Base-by-base conservation (phyloP, 2,113 vertebrate species). In the Ageneiosus marmoratus region DNA sequence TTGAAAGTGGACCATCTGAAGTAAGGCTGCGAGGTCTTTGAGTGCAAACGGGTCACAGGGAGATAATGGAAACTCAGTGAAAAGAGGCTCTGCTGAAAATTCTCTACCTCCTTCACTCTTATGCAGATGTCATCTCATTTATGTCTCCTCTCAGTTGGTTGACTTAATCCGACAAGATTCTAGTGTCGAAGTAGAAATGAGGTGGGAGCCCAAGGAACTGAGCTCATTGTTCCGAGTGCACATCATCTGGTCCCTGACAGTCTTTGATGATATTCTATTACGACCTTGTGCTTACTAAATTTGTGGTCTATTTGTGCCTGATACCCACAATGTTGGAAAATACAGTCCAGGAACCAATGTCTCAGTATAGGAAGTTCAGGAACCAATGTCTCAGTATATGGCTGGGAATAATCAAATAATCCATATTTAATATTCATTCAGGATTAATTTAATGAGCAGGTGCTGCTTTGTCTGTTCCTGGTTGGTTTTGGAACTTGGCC, bases 181-280 rank as follows among this genome's bases (percentile, higher is more conserved):
- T 20, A 86, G 86, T 82, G 88, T 77, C n/a, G 62, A 79, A 48
- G 73, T 41, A 65, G 76, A 58, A 84, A 87, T 72, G 78, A 84
- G 63, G 88, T 88, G 89, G 34, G 53, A 65, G 44, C 32, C 78
- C 60, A 89, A 87, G 85, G 88, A 86, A 90, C 89, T 88, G 77
- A 83, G 85, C 92, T 93, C 91, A 91, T 94, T 92, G 93, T 86
- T 89, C 90, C 92, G 87, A 91, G 88, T 92, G 90, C 89, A 89
- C 84, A 83, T 80, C 86, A 73, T 92, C 86, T 87, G 87, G 87
- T 56, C 85, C 90, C 89, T 86, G 86, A 83, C 86, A 86, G 86
- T 90, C 89, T 89, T 65, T 81, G 60, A 83, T 80, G 70, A 76
- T 80, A 80, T 86, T 72, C 70, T 82, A 85, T 88, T 86, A 84